These are phyloP conservation scores for Odontothrips loti DNA, from an alignment of 2,888 invertebrate genomes.

Conservation along the genomic window DNA sequence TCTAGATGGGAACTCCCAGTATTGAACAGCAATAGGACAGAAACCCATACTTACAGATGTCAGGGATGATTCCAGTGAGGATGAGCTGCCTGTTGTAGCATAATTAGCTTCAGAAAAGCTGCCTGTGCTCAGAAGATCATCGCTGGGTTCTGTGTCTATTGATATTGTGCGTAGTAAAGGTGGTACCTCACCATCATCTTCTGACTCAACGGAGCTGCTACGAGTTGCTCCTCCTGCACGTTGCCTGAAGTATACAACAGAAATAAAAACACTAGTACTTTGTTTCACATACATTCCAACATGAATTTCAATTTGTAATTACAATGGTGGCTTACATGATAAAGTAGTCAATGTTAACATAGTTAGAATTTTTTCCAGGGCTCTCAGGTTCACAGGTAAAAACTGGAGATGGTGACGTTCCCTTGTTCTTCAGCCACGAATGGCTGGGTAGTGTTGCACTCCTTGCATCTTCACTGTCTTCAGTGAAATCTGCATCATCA, in stretches of 20 bases:
- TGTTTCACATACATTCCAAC: not conserved
- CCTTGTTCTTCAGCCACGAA: constrained; percentile 1
- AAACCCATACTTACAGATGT: constrained; percentile 47
- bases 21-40: not conserved
- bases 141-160: constrained; percentile 39
- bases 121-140: constrained; percentile 52
- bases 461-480: constrained; percentile 4
- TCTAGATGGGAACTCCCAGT: no score
- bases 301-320: not conserved
- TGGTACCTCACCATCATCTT: constrained; percentile 47
- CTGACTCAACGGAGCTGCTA: constrained; percentile 53
- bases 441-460: not conserved
- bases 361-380: constrained; percentile 62
- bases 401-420: not conserved
- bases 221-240: constrained; percentile 45
- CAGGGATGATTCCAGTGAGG: constrained; percentile 50
- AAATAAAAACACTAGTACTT: not conserved
- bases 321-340: constrained; percentile 45
- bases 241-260: constrained; percentile 34
- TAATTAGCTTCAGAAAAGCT: constrained; percentile 56
- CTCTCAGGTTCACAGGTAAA: not conserved
- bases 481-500: not conserved
- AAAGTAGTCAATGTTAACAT: constrained; percentile 90
- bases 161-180: not conserved
- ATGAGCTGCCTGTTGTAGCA: constrained; percentile 45